phyloP scores from a whole-genome alignment of 1,140 invertebrate genomes.

The Bombyx mandarina region DNA sequence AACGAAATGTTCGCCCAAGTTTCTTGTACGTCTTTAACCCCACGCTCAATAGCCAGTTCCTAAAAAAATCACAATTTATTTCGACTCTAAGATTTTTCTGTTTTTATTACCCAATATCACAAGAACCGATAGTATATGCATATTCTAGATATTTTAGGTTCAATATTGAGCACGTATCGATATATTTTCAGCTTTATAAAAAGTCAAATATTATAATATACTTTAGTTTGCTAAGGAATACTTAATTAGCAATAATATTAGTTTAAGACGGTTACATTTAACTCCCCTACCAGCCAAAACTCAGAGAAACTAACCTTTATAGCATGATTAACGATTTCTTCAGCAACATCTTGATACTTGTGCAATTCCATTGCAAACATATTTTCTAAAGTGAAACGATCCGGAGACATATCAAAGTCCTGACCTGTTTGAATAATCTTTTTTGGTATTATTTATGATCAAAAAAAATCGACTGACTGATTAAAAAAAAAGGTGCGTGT shows the following conservation, averaged over 20 bases:
- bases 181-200: too few species aligned
- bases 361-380: slow-evolving; percentile 94
- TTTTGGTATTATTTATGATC: not conserved
- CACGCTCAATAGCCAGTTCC: slow-evolving; percentile 89
- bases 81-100: not conserved
- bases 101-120: too few species aligned
- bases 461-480: not conserved
- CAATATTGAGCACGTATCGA: too few species aligned
- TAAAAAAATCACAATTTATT: slow-evolving; percentile 12
- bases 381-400: slow-evolving; percentile 89
- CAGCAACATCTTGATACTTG: slow-evolving; percentile 85
- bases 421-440: slow-evolving; percentile 49
- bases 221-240: too few species aligned
- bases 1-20: slow-evolving; percentile 84
- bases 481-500: too few species aligned
- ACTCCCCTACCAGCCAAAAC: too few species aligned
- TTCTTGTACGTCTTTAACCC: slow-evolving; percentile 83
- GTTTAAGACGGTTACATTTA: too few species aligned
- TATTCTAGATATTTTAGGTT: too few species aligned
- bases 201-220: too few species aligned
- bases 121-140: too few species aligned
- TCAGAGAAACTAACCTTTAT: slow-evolving; percentile 73
- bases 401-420: slow-evolving; percentile 88
- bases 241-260: too few species aligned
- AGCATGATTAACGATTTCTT: slow-evolving; percentile 88